Conservation (phyloP, 2,888 invertebrate genomes). For the Hydriomena furcata region DNA sequence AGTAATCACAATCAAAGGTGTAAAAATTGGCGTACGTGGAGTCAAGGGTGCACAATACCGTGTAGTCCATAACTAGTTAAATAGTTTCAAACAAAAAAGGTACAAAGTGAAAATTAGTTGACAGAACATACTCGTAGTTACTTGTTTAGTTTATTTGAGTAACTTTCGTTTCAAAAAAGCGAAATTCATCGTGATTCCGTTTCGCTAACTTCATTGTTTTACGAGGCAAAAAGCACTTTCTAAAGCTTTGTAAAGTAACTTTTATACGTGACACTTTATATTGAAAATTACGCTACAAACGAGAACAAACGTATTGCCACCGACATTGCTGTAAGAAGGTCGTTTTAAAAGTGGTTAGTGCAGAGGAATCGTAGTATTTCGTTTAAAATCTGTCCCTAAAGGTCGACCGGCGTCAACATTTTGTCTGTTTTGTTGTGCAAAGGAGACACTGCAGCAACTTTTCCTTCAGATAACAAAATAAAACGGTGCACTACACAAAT, state of each 20-base stretch:
- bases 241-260: conserved; percentile 46
- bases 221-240: conserved; percentile 50
- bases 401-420: conserved; percentile 51
- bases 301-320: conserved; percentile 41
- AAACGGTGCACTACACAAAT: conserved; percentile 53
- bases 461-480: conserved; percentile 63
- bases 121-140: too few relatives aligned
- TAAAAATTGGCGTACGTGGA: too few relatives aligned
- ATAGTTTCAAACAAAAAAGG: too few relatives aligned
- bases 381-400: conserved; percentile 62
- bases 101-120: too few relatives aligned
- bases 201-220: conserved; percentile 49
- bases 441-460: conserved; percentile 58
- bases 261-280: conserved; percentile 54
- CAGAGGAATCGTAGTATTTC: conserved; percentile 51
- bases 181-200: conserved; percentile 44
- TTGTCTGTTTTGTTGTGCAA: conserved; percentile 58
- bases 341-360: conserved; percentile 43
- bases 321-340: conserved; percentile 35
- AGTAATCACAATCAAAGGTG: too few relatives aligned
- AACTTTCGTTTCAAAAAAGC: conserved; percentile 14
- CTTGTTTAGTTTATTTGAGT: background rate
- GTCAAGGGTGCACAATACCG: too few relatives aligned
- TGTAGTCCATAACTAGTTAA: too few relatives aligned
- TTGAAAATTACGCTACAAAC: conserved; percentile 46